Conservation (phyloP, 2,888 invertebrate species). For the Anticlea derivata region DNA sequence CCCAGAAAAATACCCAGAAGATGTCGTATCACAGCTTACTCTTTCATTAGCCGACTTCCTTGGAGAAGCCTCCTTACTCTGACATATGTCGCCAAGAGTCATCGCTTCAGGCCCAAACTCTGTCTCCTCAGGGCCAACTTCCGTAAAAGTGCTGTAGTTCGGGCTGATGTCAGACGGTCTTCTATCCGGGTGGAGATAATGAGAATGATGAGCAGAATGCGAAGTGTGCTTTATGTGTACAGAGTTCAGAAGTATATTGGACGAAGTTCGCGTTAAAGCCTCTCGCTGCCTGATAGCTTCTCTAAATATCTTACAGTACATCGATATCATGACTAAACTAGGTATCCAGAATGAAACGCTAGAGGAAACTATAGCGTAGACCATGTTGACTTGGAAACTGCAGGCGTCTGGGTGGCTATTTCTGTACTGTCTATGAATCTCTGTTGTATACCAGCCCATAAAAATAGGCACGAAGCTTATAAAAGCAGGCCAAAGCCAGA, state of each 20-base stretch:
- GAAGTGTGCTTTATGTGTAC: conserved; percentile 92
- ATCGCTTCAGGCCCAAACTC: conserved; percentile 74
- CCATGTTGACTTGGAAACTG: conserved; percentile 92
- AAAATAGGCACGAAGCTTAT: conserved; percentile 98
- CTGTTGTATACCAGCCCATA: conserved; percentile 97
- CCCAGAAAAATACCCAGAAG: conserved; percentile 78
- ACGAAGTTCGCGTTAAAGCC: conserved; percentile 92
- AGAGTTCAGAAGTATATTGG: conserved; percentile 92
- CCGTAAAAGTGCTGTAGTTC: conserved; percentile 79
- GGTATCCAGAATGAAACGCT: conserved; percentile 97
- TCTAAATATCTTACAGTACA: conserved; percentile 93
- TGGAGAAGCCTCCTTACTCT: conserved; percentile 78
- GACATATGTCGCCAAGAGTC: conserved; percentile 73
- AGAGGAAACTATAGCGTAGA: conserved; percentile 94
- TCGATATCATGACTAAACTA: conserved; percentile 95
- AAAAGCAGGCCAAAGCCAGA: conserved; percentile 96
- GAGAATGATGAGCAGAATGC: conserved; percentile 86
- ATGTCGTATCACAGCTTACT: conserved; percentile 79
- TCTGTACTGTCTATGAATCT: conserved; percentile 87
- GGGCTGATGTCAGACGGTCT: conserved; percentile 77
- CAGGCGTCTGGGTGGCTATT: conserved; percentile 89
- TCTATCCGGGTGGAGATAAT: conserved; percentile 74
- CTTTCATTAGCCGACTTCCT: conserved; percentile 70
- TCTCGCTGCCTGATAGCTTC: conserved; percentile 93
- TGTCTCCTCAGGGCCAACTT: conserved; percentile 75